Base-by-base conservation (phyloP, 92 coral and sea anemone genomes). In the Siderastrea radians region DNA sequence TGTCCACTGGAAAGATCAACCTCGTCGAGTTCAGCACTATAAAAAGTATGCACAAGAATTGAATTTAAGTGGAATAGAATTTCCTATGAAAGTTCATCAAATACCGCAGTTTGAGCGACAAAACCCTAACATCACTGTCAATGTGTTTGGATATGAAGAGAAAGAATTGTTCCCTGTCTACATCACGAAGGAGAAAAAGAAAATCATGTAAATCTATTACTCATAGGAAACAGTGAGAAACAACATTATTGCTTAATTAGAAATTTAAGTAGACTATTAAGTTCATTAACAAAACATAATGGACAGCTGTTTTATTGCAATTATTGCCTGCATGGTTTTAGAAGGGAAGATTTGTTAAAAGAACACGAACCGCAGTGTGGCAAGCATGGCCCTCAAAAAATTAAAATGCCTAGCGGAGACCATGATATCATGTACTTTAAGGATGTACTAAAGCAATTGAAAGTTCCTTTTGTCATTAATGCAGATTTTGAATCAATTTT, bases 311-410 rank as follows among this genome's bases (percentile, higher is more conserved):
- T 19, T 52, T 75, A 58, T 87, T 91, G 95, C 71, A 74, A 54
- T 49, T 77, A 92, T 52, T 92, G 95, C 43, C 79, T 87, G 8
- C 89, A 87, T 19, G 92, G 94, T 1, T 91, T 91, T 38, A 60
- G 51, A 11, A 82, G 92, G 9, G 58, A 82, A 68, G 90, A 87
- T 17, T 90, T 87, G 0, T 75, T 93, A 6, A 50, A 82, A 4
- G 90, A 87, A 17, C 96, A 93, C 44, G 75, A 90, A 46, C 93
- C 89, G 15, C 76, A 60, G 38, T 91, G 94, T 57, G 14, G 78
- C 44, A 19, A 67, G 7, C 72, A 91, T 47, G 89, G 89, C 10
- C 71, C 84, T 0, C 96, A 93, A 52, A 80, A 76, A 63, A 86
- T 86, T 19, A 81, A 75, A 57, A 49, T 90, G 6, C 90, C 94